Conservation (phyloP, 2,888 invertebrate genomes). For the Rhogogaster chlorosoma region DNA sequence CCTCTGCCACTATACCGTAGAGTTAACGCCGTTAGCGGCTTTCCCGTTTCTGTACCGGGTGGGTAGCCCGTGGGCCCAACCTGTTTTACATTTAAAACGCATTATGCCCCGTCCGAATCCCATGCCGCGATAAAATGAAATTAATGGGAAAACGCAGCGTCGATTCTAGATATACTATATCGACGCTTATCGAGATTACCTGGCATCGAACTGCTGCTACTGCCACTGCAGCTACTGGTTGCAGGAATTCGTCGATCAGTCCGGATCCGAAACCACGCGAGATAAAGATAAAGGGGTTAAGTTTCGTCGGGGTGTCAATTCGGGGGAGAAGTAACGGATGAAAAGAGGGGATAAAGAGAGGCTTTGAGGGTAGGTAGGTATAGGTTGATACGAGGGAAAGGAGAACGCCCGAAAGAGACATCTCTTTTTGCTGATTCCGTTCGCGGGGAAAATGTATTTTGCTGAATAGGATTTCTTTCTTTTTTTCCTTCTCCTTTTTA, state of each 20-base stretch:
- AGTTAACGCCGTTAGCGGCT: conserved; percentile 33
- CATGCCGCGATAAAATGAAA: conserved; percentile 75
- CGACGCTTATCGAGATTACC: conserved; percentile 40
- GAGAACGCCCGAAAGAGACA: conserved; percentile 2
- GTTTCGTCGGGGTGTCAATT: conserved; percentile 28
- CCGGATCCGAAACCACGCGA: conserved; percentile 11
- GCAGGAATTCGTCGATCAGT: conserved; percentile 22
- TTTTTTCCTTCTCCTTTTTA: not conserved
- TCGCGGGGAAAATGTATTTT: conserved; percentile 33
- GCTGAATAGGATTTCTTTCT: conserved; percentile 4
- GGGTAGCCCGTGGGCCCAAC: conserved; percentile 71
- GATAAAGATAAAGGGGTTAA: conserved; percentile 36
- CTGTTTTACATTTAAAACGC: conserved; percentile 78
- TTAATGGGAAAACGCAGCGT: conserved; percentile 72
- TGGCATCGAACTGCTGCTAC: not conserved
- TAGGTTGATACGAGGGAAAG: not conserved
- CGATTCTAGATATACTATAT: conserved; percentile 70
- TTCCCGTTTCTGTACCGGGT: conserved; percentile 26
- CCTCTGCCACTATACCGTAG: conserved; percentile 49
- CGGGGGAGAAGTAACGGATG: not conserved
- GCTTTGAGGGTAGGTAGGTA: not conserved
- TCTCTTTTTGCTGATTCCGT: conserved; percentile 25
- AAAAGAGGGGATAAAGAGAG: not conserved
- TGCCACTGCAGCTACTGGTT: not conserved
- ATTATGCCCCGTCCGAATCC: conserved; percentile 75